Base-by-base conservation (phyloP, 2,113 vertebrate species). In the Serinus canaria region DNA sequence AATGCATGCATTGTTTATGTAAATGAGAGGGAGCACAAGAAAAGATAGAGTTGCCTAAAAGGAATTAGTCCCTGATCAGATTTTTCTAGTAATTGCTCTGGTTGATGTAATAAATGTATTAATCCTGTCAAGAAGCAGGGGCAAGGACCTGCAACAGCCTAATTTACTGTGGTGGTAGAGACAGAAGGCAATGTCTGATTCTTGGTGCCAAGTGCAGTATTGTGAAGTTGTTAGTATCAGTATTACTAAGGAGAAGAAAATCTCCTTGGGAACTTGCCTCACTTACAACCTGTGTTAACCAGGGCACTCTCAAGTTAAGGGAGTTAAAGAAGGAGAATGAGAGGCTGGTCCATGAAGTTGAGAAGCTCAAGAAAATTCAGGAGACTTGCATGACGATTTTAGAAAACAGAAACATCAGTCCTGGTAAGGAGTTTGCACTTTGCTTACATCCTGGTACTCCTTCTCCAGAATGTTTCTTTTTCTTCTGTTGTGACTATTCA, bases 291-390 rank as follows among this genome's bases (percentile, higher is more conserved):
- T 50, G 11, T 95, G 68, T 96, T 86, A 35, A 39, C 64, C 85
- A 98, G 96, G 83, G 56, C 10, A 72, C 46, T 14, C 43, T 95
- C 30, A 91, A 95, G 50, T 30, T 75, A 20, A 41, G 25, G 69
- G 83, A 95, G 21, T 30, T 96, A 55, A 89, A 68, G 53, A 79
- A 97, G 59, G 73, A 77, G 33, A 64, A 98, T 7, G 87, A 86
- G 87, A 86, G 59, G 20, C 86, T 98, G 63, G 75, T 94, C 63
- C 94, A 97, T 20, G 97, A 98, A 90, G 91, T 97, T 11, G 96
- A 98, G 79, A 97, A 97, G 70, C 96, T 98, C 60, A 97, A 96
- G 89, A 96, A 97, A 55, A 97, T 97, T 76, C 96, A 97, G 83
- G 94, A 97, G 63, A 97, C 73, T 52, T 98, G 97, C 94, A 93